Conservation (phyloP, 1,140 invertebrate genomes). For the Rhagoletis pomonella region DNA sequence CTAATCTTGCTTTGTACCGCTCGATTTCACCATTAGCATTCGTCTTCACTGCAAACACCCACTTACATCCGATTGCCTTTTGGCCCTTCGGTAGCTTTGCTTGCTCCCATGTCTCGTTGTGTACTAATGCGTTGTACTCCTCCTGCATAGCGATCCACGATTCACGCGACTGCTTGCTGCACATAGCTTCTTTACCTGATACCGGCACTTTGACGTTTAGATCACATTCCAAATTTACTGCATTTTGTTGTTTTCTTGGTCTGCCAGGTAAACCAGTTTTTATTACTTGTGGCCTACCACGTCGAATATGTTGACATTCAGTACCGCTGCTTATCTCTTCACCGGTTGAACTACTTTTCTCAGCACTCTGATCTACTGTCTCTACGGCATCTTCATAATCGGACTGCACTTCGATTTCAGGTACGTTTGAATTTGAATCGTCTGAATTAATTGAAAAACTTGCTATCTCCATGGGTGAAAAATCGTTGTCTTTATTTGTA, state of each 20-base stretch:
- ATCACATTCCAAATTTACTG: background rate
- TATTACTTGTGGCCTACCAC: background rate
- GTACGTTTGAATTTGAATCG: too few relatives aligned
- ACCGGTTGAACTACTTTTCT: background rate
- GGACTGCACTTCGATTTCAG: too few relatives aligned
- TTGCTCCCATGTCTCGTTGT: background rate
- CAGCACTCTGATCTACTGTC: background rate
- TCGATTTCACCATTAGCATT: background rate
- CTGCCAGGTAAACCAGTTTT: background rate
- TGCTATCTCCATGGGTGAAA: too few relatives aligned
- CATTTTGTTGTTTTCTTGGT: background rate
- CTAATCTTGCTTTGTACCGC: background rate
- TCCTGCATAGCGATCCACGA: background rate
- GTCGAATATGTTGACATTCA: background rate
- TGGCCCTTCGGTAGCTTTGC: background rate
- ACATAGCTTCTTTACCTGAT: background rate
- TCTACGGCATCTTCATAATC: background rate
- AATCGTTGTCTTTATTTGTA: conserved; percentile 61
- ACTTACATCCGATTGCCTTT: background rate
- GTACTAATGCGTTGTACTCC: background rate
- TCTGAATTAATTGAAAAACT: too few relatives aligned
- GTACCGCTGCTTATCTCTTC: background rate
- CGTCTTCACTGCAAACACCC: conserved; percentile 22
- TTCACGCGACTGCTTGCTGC: background rate
- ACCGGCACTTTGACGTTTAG: background rate